These are phyloP conservation scores for Drosophila kepulauana DNA, from an alignment of 1,140 invertebrate genomes.

Conservation along the genomic window DNA sequence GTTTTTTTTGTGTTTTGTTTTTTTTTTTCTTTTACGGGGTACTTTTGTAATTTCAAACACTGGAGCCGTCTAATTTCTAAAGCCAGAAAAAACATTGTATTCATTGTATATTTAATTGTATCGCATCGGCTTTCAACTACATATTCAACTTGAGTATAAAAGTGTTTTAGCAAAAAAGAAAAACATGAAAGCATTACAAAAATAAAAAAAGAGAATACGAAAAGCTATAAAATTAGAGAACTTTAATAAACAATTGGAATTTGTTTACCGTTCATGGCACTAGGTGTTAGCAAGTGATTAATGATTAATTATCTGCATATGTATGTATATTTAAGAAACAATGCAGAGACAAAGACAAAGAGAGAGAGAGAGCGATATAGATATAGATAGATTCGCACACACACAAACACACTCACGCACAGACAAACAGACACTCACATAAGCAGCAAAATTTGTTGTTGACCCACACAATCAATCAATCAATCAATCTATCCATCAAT, in stretches of 20 bases:
- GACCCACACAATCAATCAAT: conserved; percentile 30
- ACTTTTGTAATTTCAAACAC: conserved; percentile 28
- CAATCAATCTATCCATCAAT: conserved; percentile 38
- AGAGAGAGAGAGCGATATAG: conserved; percentile 9
- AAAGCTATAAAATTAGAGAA: conserved; percentile 47
- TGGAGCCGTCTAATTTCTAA: conserved; percentile 35
- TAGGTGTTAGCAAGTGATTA: conserved; percentile 37
- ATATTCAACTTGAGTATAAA: conserved; percentile 13
- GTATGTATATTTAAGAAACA: conserved; percentile 9
- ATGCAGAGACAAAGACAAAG: conserved; percentile 25
- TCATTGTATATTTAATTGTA: conserved; percentile 44
- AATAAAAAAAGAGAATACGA: background rate
- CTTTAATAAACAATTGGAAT: conserved; percentile 54
- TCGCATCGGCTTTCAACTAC: conserved; percentile 27
- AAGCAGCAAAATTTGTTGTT: conserved; percentile 33
- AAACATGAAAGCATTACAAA: background rate
- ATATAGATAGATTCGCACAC: conserved; percentile 3
- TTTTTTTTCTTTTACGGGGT: background rate
- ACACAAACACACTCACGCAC: conserved; percentile 5
- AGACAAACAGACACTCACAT: background rate
- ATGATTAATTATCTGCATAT: conserved; percentile 26
- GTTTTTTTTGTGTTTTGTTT: conserved; percentile 3
- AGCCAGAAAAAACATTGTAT: conserved; percentile 55
- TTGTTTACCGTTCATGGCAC: conserved; percentile 57
- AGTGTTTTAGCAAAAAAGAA: background rate